Conservation (phyloP, 2,797 vertebrate species). For the Tokudaia tokunoshimensis region DNA sequence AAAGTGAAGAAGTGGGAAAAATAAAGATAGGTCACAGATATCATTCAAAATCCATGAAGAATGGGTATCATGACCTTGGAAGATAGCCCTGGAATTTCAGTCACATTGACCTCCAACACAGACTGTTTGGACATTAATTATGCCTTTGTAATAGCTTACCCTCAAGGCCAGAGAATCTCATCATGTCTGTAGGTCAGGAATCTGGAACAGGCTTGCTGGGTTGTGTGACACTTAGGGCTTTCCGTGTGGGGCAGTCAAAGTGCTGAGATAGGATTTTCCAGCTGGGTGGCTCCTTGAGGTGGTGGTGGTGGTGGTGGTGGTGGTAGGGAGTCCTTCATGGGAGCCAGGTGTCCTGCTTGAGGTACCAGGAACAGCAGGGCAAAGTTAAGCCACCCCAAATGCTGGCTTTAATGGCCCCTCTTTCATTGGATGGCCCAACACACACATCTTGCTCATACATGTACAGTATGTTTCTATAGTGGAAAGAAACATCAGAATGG, state of each 20-base stretch:
- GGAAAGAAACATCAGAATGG: background rate
- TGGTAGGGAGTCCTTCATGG: background rate
- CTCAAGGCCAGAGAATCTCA: background rate
- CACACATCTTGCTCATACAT: background rate
- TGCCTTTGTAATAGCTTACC: background rate
- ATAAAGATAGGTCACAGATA: background rate
- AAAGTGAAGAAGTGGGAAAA: constrained; percentile 21
- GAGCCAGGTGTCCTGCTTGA: background rate
- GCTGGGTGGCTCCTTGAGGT: background rate
- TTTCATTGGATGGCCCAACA: background rate
- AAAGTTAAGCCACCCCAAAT: background rate
- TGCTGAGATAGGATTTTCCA: background rate
- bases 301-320: background rate
- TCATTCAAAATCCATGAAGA: background rate
- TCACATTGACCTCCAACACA: background rate
- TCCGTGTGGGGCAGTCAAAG: background rate
- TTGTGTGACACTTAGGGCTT: background rate
- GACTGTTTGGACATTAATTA: background rate
- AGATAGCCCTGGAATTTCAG: background rate
- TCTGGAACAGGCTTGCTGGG: background rate
- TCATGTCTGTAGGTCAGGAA: background rate
- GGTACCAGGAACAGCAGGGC: background rate
- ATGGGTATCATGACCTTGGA: background rate
- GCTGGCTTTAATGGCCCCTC: background rate
- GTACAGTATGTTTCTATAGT: background rate